Base-by-base conservation (phyloP, 2,888 invertebrate genomes). In the Monopis laevigella region DNA sequence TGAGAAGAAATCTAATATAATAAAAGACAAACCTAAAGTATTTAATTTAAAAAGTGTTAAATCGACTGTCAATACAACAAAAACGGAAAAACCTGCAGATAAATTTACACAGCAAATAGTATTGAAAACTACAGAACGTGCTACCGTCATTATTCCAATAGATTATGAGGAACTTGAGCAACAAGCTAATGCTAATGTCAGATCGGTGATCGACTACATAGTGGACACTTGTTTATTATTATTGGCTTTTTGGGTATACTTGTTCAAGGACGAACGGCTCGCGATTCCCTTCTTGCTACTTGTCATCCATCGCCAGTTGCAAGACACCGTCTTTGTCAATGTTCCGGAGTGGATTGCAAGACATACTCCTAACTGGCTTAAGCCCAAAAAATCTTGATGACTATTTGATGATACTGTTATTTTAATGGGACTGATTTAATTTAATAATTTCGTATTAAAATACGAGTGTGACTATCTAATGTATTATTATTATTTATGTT, bases 201-300 rank as follows among this genome's bases (percentile, higher is more conserved):
- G 87, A 47, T 84, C 88, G 1, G 85, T 84, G 0, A 73, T 92
- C 16, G 88, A 88, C 58, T 92, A 90, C 58, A 69, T 86, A 16
- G 89, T 89, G 1, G 92, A 93, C 62, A 62, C 91, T 44, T 87
- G 88, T 29, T 82, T 93, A 54, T 84, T 93, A 45, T 49, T 87
- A 26, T 84, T 92, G 10, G 92, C 93, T 16, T 87, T 89, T 62
- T 93, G 92, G 86, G 82, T 92, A 24, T 93, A 92, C 66, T 68
- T 92, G 42, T 92, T 92, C 57, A 88, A 89, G 56, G 90, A 90
- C 57, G 90, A 91, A 58, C 81, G 88, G 48, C 80, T 91, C 36
- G 90, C 91, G n/a, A 82, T 93, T 51, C 93, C 93, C 21, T 86
- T 92, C 51, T 82, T 93, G 45, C 80, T 86, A 28, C 74, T 93